phyloP scores from a whole-genome alignment of 2,888 invertebrate species.

The Philereme vetulata region DNA sequence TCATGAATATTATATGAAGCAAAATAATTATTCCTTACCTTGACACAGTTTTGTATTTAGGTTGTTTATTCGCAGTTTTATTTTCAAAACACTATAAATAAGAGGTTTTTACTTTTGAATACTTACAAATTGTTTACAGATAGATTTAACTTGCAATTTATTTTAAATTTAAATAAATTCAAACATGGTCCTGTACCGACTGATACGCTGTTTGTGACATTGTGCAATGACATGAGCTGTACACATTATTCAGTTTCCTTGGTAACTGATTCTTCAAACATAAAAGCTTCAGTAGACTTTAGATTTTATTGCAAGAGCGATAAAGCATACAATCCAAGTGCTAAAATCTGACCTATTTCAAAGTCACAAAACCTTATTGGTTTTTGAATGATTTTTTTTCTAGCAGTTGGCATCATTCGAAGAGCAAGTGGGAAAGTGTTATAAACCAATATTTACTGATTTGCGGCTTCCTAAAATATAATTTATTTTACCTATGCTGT shows the following conservation, averaged over 20 bases:
- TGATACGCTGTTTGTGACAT: constrained; percentile 6
- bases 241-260: constrained; percentile 30
- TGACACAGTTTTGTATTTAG: constrained; percentile 45
- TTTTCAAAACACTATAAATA: constrained; percentile 5
- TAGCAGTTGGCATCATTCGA: not conserved
- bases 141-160: constrained; percentile 10
- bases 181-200: constrained; percentile 1
- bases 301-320: not conserved
- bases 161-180: constrained; percentile 8
- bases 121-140: constrained; percentile 5
- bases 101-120: not conserved
- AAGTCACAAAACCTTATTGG: constrained; percentile 3
- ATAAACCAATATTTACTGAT: not conserved
- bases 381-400: not conserved
- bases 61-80: constrained; percentile 9
- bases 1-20: constrained; percentile 31
- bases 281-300: not conserved
- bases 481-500: not conserved
- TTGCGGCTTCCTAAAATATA: not conserved
- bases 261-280: constrained; percentile 26
- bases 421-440: not conserved
- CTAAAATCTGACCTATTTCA: constrained; percentile 9
- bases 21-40: constrained; percentile 46
- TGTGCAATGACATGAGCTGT: constrained; percentile 18
- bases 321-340: not conserved